These are phyloP conservation scores for Gasteruption jaculator DNA, from an alignment of 2,888 invertebrate species.

Conservation along the genomic window DNA sequence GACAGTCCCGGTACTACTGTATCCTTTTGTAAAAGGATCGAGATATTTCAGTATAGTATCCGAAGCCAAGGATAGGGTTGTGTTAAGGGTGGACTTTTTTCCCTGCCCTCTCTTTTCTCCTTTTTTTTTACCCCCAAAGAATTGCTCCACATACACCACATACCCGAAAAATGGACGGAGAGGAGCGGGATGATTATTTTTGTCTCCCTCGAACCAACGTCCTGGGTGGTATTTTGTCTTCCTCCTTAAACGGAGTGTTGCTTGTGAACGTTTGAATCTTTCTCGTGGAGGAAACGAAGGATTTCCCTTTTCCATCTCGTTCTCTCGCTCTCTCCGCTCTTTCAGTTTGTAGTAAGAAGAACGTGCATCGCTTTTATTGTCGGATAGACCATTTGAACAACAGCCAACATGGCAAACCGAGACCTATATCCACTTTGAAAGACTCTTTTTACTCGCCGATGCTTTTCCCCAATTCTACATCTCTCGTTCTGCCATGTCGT, in stretches of 20 bases:
- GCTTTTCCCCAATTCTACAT: constrained; percentile 7
- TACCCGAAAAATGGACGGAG: too few relatives aligned
- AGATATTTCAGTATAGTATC: background rate
- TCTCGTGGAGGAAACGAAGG: constrained; percentile 40
- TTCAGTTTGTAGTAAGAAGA: too few relatives aligned
- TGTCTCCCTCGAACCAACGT: too few relatives aligned
- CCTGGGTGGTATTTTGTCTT: too few relatives aligned
- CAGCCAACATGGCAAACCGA: constrained; percentile 45
- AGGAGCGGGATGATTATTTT: too few relatives aligned
- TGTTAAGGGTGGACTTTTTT: constrained; percentile 16
- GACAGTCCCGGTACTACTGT: too few relatives aligned
- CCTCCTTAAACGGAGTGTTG: constrained; percentile 18
- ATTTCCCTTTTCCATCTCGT: too few relatives aligned
- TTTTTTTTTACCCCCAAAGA: background rate
- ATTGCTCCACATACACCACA: too few relatives aligned
- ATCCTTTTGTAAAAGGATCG: background rate
- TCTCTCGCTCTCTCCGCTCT: too few relatives aligned
- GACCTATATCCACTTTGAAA: constrained; percentile 20
- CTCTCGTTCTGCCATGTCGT: constrained; percentile 23
- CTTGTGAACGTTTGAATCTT: constrained; percentile 38
- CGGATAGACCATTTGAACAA: constrained; percentile 47
- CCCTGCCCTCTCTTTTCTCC: constrained; percentile 18
- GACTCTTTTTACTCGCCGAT: constrained; percentile 9
- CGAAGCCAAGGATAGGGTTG: constrained; percentile 5
- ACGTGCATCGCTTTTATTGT: constrained; percentile 47